A percentile compares a stretch with the other conserved stretches of the same genome.
phyloP scores from a whole-genome alignment of 2,113 vertebrate species.

The Aramus guarauna region DNA sequence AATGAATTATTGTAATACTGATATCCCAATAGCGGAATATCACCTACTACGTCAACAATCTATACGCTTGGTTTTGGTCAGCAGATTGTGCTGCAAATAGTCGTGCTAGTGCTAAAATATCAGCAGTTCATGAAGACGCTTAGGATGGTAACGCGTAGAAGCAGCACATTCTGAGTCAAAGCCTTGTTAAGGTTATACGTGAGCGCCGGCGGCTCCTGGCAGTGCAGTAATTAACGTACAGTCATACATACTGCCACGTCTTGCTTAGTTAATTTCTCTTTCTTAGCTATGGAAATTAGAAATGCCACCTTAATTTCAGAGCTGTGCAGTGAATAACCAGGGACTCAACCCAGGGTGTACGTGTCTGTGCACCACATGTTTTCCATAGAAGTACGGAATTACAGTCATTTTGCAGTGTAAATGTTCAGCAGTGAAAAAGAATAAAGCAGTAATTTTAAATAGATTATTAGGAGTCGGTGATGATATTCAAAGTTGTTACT shows the following conservation, averaged over 20 bases:
- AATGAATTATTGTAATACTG: not conserved
- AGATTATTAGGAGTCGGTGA: not conserved
- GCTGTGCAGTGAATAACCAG: not conserved
- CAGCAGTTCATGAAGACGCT: not conserved
- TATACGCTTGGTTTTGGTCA: accelerated
- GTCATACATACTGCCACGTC: not conserved
- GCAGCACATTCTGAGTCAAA: not conserved
- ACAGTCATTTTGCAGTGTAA: not conserved
- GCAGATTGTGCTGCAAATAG: not conserved
- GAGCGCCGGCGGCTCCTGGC: not conserved
- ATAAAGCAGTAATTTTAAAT: not conserved
- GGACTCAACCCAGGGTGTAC: not conserved
- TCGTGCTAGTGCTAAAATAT: not conserved
- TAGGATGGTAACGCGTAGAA: not conserved
- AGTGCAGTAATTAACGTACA: not conserved
- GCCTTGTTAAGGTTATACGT: not conserved
- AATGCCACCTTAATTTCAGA: not conserved
- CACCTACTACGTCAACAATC: not conserved
- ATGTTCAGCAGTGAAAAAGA: not conserved
- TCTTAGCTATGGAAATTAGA: not conserved
- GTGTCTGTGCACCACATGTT: not conserved
- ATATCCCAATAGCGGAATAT: not conserved
- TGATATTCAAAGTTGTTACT: not conserved
- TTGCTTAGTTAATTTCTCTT: not conserved
- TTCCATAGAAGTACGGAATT: not conserved